Evolutionary conservation across 2,797 vertebrate genomes (phyloP).

Genomic region (Sebastes oblongus): DNA sequence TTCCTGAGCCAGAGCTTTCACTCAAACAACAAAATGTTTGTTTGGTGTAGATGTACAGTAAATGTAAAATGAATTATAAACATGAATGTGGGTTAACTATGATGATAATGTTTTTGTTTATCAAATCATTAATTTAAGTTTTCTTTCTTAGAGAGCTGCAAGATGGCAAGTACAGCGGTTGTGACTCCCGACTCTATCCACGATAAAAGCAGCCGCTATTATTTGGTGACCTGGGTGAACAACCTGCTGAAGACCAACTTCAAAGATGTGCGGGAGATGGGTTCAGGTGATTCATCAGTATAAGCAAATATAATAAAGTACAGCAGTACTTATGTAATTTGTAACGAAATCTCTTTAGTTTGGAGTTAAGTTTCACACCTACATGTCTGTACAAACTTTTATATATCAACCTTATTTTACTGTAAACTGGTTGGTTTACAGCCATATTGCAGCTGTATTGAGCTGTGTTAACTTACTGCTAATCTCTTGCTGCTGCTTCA

Average conservation of each 20-base stretch:
- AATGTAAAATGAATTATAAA: background rate
- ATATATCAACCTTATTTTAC: background rate
- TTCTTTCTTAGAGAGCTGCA: slow-evolving; percentile 39
- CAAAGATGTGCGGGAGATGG: slow-evolving; percentile 69
- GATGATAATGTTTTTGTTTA: background rate
- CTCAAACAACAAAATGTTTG: background rate
- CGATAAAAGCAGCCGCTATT: slow-evolving; percentile 61
- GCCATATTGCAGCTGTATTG: background rate
- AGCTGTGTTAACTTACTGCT: background rate
- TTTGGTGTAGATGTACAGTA: background rate
- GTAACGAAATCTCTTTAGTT: background rate
- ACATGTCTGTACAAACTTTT: background rate
- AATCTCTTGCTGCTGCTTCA: background rate
- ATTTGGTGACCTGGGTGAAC: slow-evolving; percentile 78
- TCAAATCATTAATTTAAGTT: background rate
- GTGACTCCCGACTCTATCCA: slow-evolving; percentile 18
- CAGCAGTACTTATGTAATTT: background rate
- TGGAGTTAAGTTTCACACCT: background rate
- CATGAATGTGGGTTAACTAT: background rate
- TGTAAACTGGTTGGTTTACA: background rate
- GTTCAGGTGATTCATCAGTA: slow-evolving; percentile 73
- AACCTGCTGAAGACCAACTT: slow-evolving; percentile 74
- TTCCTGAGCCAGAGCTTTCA: background rate
- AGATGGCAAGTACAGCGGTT: slow-evolving; percentile 64
- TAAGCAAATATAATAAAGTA: background rate